Conservation (phyloP, 2,113 vertebrate species). For the Microcebus jonahi region DNA sequence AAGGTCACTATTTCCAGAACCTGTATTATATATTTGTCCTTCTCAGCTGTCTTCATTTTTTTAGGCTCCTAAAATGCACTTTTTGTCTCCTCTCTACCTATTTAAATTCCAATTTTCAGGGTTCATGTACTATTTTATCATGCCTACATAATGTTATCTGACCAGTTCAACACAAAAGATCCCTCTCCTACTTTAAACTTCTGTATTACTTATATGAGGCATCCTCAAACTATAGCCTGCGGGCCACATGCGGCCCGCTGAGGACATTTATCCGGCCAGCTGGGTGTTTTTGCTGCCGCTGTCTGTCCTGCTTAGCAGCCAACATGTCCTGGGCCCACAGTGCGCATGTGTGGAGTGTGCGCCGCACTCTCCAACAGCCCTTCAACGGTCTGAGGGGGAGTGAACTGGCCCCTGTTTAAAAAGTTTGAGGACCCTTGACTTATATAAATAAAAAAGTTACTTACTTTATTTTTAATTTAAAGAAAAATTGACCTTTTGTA, state of each 20-base stretch:
- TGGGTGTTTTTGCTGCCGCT: too few relatives aligned
- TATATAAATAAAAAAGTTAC: neutral
- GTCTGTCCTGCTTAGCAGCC: too few relatives aligned
- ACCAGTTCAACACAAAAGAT: neutral
- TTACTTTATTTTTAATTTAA: conserved; percentile 25
- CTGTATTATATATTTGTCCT: neutral
- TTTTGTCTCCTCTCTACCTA: neutral
- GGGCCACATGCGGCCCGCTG: too few relatives aligned
- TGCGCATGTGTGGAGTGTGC: too few relatives aligned
- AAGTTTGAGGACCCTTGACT: neutral
- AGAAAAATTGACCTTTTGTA: neutral
- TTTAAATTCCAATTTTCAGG: conserved; percentile 9
- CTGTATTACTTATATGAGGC: too few relatives aligned
- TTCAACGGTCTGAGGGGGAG: too few relatives aligned
- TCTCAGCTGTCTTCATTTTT: neutral
- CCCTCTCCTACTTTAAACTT: neutral
- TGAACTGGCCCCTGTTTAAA: too few relatives aligned
- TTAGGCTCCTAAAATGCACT: neutral
- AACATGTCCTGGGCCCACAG: too few relatives aligned
- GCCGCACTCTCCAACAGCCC: too few relatives aligned
- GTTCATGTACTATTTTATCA: neutral
- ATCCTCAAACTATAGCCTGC: too few relatives aligned
- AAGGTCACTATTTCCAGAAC: neutral
- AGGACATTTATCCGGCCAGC: too few relatives aligned
- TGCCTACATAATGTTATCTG: neutral